Evolutionary conservation across 2,797 vertebrate genomes (phyloP), one percentile per base, ranked within the genome.

Genomic region (Sylvilagus floridanus): DNA sequence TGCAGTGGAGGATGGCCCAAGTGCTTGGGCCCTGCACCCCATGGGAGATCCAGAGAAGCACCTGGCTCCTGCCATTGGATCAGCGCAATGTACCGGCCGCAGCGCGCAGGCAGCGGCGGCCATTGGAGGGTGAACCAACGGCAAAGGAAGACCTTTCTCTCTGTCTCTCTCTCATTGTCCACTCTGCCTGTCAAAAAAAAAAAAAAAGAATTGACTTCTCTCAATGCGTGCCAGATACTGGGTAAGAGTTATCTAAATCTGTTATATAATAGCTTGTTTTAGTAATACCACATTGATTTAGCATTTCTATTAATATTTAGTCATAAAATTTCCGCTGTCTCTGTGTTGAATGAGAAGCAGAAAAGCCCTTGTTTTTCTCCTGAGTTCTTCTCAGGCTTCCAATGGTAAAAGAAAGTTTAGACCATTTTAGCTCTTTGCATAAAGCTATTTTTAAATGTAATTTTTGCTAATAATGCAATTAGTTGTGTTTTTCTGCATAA

Each of bases 361-460:
- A 9, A 96, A 94, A 94, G 54, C 62, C 54, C 42, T 68, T 78
- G 88, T 91, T 77, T 93, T 12, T 32, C 95, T 47, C 92, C 71
- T 72, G 88, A 97, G 75, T 47, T 52, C 0, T 93, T 69, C 52
- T 96, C 93, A 92, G 97, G 96, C 91, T 93, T 72, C 57, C 13
- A 87, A 93, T 92, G 85, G 84, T 16, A 96, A 82, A 90, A 95
- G 84, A 35, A 4, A 21, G 97, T 97, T 96, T 95, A 89, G 92
- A 92, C 96, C 93, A 91, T 97, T 95, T 97, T 96, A 97, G 89
- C 95, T 96, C 96, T 88, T 97, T 90, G 78, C 60, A 26, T 11
- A 30, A 92, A 84, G 88, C 94, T 97, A 94, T 96, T 97, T 96
- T 97, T 96, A 96, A 96, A 94, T 94, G 84, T 96, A 96, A 91